Percentiles rank a stretch among this genome's conserved stretches.
phyloP scores from a whole-genome alignment of 1,140 invertebrate species.

The Phymorhynchus buccinoides region DNA sequence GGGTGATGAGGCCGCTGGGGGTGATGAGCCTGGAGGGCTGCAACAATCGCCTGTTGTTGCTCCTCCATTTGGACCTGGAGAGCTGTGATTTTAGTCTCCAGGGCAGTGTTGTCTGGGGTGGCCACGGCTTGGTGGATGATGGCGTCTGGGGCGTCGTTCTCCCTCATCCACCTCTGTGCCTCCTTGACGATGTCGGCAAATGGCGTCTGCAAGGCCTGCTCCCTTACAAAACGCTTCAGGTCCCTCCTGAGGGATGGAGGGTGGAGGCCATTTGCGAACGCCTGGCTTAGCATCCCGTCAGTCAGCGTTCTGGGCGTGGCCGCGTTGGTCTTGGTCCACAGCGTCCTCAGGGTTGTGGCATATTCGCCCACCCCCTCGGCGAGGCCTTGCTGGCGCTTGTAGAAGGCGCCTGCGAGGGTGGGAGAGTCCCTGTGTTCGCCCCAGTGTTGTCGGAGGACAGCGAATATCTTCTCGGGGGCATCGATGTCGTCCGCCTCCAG shows the following conservation, averaged over 20 bases:
- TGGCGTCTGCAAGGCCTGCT: neutral
- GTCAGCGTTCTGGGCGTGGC: neutral
- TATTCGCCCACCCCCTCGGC: neutral
- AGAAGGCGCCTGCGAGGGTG: neutral
- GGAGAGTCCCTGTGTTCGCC: neutral
- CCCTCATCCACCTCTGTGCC: conserved; percentile 9
- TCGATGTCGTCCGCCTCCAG: neutral
- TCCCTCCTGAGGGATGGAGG: neutral
- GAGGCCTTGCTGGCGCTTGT: neutral
- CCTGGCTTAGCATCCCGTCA: neutral
- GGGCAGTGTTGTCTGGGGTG: neutral
- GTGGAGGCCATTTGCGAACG: neutral
- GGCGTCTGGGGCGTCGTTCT: neutral
- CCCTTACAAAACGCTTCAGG: neutral
- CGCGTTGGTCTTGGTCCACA: neutral
- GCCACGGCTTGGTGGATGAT: neutral
- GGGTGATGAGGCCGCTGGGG: neutral
- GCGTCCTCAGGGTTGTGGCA: neutral
- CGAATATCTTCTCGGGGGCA: neutral
- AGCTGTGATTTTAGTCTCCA: neutral
- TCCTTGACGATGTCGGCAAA: neutral
- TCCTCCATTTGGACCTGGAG: neutral
- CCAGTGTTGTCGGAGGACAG: neutral
- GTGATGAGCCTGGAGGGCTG: neutral
- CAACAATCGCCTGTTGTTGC: neutral